Evolutionary conservation across 2,888 invertebrate genomes (phyloP), one percentile per base, ranked within the genome.

Genomic region (Mesorhabditis belari): DNA sequence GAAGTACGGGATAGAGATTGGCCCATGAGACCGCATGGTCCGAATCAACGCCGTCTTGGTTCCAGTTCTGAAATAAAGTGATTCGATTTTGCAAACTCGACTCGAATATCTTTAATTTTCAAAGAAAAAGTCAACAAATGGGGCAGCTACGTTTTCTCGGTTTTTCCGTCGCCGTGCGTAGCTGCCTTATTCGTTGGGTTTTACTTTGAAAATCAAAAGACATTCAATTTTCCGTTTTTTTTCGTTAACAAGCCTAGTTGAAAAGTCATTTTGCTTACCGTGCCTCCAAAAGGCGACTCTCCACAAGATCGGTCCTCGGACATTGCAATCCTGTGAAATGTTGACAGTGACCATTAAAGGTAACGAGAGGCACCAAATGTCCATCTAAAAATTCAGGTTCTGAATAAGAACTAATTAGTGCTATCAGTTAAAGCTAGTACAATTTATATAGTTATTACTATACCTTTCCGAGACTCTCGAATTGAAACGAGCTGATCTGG

Each of bases 241-340:
- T n/a, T n/a, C n/a, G n/a, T n/a, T n/a, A n/a, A n/a, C n/a, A n/a
- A n/a, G n/a, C n/a, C n/a, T n/a, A n/a, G n/a, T n/a, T n/a, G n/a
- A n/a, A n/a, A n/a, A n/a, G n/a, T n/a, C n/a, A n/a, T n/a, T n/a
- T n/a, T n/a, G n/a, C n/a, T n/a, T n/a, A n/a, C n/a, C n/a, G n/a
- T n/a, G n/a, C n/a, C n/a, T n/a, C n/a, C n/a, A n/a, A n/a, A n/a
- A n/a, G n/a, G n/a, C n/a, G n/a, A n/a, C 98, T 95, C 83, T 98
- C 96, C 98, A 98, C 98, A 0, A 96, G 21, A 96, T 93, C 0
- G 96, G 96, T 0, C 96, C 96, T 90, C 93, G 92, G 5, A 96
- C 96, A 82, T 96, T 94, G 4, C 96, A 94, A 83, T 98, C 96
- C 83, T 98, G 98, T 83, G 96, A 96, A 0, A 96, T 96, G 83